phyloP scores from a whole-genome alignment of 2,113 vertebrate genomes.

The Alaudala cheleensis region DNA sequence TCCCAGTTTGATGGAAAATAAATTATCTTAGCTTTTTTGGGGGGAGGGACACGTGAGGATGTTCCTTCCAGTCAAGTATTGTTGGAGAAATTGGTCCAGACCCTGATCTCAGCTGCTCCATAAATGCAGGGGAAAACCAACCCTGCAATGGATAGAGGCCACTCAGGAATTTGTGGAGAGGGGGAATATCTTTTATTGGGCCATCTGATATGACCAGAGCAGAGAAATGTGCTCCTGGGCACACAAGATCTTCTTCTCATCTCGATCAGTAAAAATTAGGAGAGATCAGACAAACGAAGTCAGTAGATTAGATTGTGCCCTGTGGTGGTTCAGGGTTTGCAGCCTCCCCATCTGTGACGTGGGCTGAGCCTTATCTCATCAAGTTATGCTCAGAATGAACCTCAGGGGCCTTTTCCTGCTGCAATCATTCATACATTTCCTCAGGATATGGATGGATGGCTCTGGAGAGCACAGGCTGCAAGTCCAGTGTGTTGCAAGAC shows the following conservation, averaged over 20 bases:
- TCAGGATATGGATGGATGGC: neutral
- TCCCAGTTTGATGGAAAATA: neutral
- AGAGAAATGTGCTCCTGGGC: neutral
- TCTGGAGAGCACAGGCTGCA: neutral
- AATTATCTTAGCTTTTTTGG: accelerated
- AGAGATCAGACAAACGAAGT: slow-evolving; percentile 14
- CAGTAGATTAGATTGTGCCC: slow-evolving; percentile 4
- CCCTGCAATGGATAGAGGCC: neutral
- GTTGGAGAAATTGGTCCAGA: neutral
- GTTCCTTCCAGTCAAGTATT: neutral
- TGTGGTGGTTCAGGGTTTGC: neutral
- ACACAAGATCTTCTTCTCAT: neutral
- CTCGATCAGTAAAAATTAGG: slow-evolving; percentile 13
- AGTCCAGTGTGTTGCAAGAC: neutral
- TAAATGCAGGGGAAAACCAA: neutral
- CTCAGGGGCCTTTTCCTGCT: slow-evolving; percentile 1
- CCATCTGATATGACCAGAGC: neutral
- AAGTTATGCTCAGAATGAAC: slow-evolving; percentile 35
- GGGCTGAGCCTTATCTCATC: slow-evolving; percentile 16
- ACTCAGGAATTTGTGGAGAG: neutral
- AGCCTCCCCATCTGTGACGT: neutral
- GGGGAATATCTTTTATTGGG: neutral
- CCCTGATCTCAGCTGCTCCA: neutral
- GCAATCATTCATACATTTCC: neutral
- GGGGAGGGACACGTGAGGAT: accelerated